A percentile compares a stretch with the other conserved stretches of the same genome.
These are phyloP conservation scores for Synanthedon formicaeformis DNA, from an alignment of 2,888 invertebrate genomes.

Conservation along the genomic window DNA sequence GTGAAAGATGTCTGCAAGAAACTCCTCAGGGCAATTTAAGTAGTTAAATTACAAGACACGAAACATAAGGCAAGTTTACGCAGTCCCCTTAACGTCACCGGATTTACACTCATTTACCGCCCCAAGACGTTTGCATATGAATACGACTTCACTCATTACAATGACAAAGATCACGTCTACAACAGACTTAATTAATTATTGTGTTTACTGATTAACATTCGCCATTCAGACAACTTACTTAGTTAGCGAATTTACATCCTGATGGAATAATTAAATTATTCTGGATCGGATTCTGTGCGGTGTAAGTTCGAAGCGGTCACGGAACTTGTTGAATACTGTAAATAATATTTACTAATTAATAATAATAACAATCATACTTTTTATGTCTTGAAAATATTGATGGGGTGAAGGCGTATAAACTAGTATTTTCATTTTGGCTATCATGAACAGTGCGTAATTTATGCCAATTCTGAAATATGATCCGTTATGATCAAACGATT, in stretches of 20 bases:
- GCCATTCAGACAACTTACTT: conserved; percentile 39
- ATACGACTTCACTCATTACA: conserved; percentile 47
- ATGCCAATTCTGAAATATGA: too few relatives aligned
- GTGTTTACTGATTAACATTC: conserved; percentile 58
- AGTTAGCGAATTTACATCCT: conserved; percentile 53
- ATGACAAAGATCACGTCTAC: conserved; percentile 56
- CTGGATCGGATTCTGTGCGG: conserved; percentile 16
- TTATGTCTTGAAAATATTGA: too few relatives aligned
- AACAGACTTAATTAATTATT: conserved; percentile 62
- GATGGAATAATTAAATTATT: conserved; percentile 44
- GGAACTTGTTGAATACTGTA: not conserved
- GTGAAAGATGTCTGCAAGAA: too few relatives aligned
- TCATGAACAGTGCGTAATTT: too few relatives aligned
- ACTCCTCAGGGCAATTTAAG: not conserved
- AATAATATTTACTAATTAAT: not conserved
- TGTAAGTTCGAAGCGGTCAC: conserved; percentile 7
- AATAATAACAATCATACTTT: too few relatives aligned
- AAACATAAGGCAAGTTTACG: conserved; percentile 8
- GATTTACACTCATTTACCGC: conserved; percentile 23
- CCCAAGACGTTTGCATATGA: conserved; percentile 39
- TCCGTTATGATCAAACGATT: too few relatives aligned
- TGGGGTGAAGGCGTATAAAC: too few relatives aligned
- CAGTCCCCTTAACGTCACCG: conserved; percentile 11
- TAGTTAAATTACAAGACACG: conserved; percentile 11
- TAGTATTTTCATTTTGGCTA: too few relatives aligned